A percentile compares a stretch with the other conserved stretches of the same genome.
These are phyloP conservation scores for Myocastor coypus DNA, from an alignment of 2,113 vertebrate species.

Conservation along the genomic window DNA sequence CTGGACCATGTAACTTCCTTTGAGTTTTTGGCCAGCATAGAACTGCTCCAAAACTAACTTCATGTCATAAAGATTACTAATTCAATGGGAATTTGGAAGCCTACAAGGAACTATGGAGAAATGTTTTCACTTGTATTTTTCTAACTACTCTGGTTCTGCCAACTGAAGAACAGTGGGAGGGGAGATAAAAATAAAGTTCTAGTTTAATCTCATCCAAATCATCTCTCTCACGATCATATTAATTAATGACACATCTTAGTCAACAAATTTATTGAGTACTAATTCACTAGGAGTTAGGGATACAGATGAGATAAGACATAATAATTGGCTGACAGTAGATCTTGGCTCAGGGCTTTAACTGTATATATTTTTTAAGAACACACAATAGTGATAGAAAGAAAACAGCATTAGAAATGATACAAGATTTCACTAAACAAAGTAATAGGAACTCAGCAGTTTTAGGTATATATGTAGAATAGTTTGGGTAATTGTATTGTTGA, in stretches of 20 bases:
- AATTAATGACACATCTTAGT: constrained; percentile 65
- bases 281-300: background rate
- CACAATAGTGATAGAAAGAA: too few species aligned
- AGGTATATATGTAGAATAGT: too few species aligned
- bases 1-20: constrained; percentile 65
- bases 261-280: constrained; percentile 45
- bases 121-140: constrained; percentile 79
- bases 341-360: background rate
- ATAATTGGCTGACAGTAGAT: background rate
- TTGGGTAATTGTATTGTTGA: too few species aligned
- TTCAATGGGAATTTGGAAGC: constrained; percentile 78
- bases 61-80: constrained; percentile 75
- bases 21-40: constrained; percentile 70
- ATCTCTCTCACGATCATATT: constrained; percentile 41
- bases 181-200: constrained; percentile 69
- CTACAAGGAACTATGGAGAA: constrained; percentile 67
- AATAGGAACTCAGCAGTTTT: too few species aligned
- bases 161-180: constrained; percentile 73
- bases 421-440: too few species aligned
- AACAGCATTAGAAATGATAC: too few species aligned
- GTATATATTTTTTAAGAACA: background rate
- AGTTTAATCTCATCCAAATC: constrained; percentile 63
- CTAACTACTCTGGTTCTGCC: constrained; percentile 66
- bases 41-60: constrained; percentile 77
- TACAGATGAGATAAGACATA: background rate